These are phyloP conservation scores for Daboia siamensis DNA, from an alignment of 2,113 vertebrate species.

Conservation along the genomic window DNA sequence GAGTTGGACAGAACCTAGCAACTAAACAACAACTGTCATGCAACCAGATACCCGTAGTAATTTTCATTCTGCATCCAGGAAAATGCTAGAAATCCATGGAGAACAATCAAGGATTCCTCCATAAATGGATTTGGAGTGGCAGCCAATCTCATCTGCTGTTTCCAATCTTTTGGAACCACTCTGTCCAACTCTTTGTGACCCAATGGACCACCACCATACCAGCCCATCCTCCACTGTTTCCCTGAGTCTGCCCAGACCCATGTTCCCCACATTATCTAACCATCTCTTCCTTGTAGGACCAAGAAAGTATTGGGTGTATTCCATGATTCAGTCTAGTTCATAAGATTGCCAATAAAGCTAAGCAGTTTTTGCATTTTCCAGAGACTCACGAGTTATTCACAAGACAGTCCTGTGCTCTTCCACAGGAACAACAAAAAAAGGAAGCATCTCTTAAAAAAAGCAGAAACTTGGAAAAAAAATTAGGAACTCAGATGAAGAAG, in stretches of 20 bases:
- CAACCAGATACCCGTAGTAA: background rate
- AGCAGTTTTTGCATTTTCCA: background rate
- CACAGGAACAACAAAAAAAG: background rate
- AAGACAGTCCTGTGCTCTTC: background rate
- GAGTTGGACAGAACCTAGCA: no score
- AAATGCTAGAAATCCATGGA: background rate
- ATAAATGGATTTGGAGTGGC: background rate
- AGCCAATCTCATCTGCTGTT: background rate
- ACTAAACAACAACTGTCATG: background rate
- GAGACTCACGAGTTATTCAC: background rate
- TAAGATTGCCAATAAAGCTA: background rate
- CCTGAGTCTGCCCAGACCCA: no score
- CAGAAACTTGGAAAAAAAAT: background rate
- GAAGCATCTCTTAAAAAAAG: background rate
- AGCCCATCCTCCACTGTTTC: no score
- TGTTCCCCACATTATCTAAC: no score
- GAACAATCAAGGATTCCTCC: background rate
- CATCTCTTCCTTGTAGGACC: background rate
- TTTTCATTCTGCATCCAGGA: background rate
- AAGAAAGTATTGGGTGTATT: background rate
- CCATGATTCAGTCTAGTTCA: background rate
- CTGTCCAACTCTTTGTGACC: no score
- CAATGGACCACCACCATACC: no score
- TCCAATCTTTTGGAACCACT: no score
- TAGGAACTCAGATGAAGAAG: background rate